These are phyloP conservation scores for Lycophotia porphyrea DNA, from an alignment of 2,888 invertebrate species.

Conservation along the genomic window DNA sequence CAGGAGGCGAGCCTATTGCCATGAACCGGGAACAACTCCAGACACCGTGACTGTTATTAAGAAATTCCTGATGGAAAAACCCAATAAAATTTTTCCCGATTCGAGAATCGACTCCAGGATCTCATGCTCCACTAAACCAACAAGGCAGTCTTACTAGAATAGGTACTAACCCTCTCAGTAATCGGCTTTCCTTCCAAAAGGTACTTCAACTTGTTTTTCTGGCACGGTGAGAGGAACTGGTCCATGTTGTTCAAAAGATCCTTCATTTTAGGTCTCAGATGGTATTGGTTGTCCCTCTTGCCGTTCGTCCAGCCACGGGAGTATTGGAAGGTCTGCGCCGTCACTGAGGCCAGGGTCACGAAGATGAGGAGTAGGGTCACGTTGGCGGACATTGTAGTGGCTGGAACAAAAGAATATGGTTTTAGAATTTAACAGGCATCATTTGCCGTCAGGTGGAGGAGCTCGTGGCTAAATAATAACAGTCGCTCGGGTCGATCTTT, in stretches of 20 bases:
- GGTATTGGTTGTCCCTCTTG: slow-evolving; percentile 87
- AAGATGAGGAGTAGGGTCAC: slow-evolving; percentile 80
- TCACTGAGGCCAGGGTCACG: slow-evolving; percentile 83
- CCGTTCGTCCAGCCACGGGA: slow-evolving; percentile 95
- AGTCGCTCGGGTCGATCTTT: too few relatives aligned
- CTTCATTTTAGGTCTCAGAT: slow-evolving; percentile 69
- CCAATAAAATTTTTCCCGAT: too few relatives aligned
- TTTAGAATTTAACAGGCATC: not conserved
- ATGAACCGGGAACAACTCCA: too few relatives aligned
- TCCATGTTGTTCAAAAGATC: slow-evolving; percentile 77
- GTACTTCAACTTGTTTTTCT: slow-evolving; percentile 87
- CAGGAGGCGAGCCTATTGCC: too few relatives aligned
- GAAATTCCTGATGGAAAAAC: too few relatives aligned
- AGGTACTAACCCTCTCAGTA: slow-evolving; percentile 85
- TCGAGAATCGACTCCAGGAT: too few relatives aligned
- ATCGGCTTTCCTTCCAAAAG: slow-evolving; percentile 87
- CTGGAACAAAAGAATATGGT: slow-evolving; percentile 61
- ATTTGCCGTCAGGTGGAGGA: not conserved
- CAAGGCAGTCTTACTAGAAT: not conserved
- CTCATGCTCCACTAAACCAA: too few relatives aligned
- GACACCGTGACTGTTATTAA: too few relatives aligned
- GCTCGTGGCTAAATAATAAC: too few relatives aligned
- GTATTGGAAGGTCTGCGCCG: slow-evolving; percentile 94
- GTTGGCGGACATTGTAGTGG: slow-evolving; percentile 76
- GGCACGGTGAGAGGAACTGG: slow-evolving; percentile 85